A percentile compares a stretch with the other conserved stretches of the same genome.
phyloP scores from a whole-genome alignment of 1,140 invertebrate genomes.

The Pinna nobilis region DNA sequence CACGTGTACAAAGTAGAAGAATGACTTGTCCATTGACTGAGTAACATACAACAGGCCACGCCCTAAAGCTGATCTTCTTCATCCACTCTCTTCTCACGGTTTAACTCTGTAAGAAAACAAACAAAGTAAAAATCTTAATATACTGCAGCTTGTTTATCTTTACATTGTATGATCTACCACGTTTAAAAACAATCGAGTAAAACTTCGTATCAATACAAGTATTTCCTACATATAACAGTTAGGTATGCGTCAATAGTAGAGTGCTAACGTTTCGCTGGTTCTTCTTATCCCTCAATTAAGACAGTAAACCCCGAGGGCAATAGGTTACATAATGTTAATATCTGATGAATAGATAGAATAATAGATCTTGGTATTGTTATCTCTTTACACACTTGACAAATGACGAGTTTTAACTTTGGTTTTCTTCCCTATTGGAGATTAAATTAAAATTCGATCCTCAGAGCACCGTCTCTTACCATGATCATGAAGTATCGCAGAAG shows the following conservation, averaged over 20 bases:
- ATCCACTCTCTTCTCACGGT: conserved; percentile 2
- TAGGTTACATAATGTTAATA: too few relatives aligned
- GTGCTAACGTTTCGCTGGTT: background rate
- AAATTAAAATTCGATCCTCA: too few relatives aligned
- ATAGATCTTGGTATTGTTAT: too few relatives aligned
- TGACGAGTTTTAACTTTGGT: too few relatives aligned
- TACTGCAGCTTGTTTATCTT: background rate
- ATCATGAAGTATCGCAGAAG: too few relatives aligned
- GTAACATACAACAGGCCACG: background rate
- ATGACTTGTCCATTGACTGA: too few relatives aligned
- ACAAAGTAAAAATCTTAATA: background rate
- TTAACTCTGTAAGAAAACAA: conserved; percentile 20
- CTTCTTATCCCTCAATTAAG: background rate
- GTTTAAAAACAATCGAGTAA: background rate
- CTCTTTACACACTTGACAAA: too few relatives aligned
- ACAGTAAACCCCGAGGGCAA: too few relatives aligned
- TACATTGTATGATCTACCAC: background rate
- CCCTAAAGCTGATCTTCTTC: conserved; percentile 3
- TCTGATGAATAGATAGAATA: too few relatives aligned
- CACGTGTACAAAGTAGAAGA: too few relatives aligned
- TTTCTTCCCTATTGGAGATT: too few relatives aligned
- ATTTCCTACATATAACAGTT: background rate
- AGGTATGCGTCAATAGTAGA: background rate
- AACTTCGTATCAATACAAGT: background rate
- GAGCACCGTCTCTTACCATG: too few relatives aligned